These are phyloP conservation scores for Aphaenogaster ashmeadi DNA, from an alignment of 1,140 invertebrate species.

Conservation along the genomic window DNA sequence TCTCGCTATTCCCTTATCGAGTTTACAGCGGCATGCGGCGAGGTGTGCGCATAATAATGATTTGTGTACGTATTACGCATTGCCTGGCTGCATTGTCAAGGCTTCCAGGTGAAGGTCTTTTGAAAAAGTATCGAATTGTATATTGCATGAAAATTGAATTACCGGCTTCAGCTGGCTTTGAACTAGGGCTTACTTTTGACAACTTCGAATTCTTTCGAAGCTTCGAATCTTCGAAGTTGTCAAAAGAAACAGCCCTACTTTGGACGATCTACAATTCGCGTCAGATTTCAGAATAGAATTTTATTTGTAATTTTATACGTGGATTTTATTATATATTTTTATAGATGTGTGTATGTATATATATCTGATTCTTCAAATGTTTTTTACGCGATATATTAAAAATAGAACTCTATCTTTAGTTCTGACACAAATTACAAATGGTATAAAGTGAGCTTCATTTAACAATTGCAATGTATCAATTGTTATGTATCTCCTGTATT, in stretches of 20 bases:
- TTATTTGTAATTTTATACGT: neutral
- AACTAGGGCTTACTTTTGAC: too few relatives aligned
- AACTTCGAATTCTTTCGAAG: too few relatives aligned
- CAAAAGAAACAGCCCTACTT: too few relatives aligned
- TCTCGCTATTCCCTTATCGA: slow-evolving; percentile 64
- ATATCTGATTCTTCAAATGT: neutral
- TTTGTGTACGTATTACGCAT: slow-evolving; percentile 14
- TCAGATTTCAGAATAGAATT: neutral
- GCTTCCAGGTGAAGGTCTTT: slow-evolving; percentile 30
- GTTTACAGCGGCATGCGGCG: slow-evolving; percentile 14
- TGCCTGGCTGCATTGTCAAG: slow-evolving; percentile 62
- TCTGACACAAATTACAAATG: neutral
- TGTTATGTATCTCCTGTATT: neutral
- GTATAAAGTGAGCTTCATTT: neutral
- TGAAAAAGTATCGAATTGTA: neutral
- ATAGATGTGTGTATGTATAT: neutral
- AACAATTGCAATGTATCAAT: neutral
- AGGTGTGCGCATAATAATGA: slow-evolving; percentile 54
- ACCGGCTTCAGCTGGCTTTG: neutral
- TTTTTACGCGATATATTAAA: neutral
- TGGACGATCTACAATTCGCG: neutral
- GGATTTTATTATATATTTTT: neutral
- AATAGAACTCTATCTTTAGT: neutral
- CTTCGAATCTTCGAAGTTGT: too few relatives aligned
- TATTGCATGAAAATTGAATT: neutral